Evolutionary conservation across 2,113 vertebrate species (phyloP).

Genomic region (Silurus asotus): DNA sequence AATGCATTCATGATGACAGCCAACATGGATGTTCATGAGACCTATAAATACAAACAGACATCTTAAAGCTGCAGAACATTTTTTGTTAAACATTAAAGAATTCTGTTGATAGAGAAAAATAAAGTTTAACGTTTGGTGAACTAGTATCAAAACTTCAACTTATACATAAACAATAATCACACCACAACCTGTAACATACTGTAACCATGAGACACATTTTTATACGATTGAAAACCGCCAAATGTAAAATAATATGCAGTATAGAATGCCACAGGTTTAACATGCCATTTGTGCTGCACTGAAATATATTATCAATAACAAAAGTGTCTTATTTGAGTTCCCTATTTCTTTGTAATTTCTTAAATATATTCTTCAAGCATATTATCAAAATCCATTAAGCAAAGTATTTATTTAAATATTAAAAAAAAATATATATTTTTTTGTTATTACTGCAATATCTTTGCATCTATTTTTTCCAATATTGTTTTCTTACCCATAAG

Average conservation of each 20-base stretch:
- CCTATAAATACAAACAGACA: neutral
- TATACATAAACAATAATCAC: neutral
- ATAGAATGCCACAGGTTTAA: neutral
- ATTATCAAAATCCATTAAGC: neutral
- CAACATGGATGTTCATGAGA: neutral
- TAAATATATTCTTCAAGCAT: neutral
- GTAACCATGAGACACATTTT: neutral
- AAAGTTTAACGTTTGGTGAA: neutral
- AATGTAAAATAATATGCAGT: too few species aligned
- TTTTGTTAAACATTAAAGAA: neutral
- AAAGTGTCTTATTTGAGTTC: neutral
- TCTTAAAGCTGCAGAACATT: neutral
- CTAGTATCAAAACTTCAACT: neutral
- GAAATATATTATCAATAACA: neutral
- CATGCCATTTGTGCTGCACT: neutral
- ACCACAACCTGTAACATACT: neutral
- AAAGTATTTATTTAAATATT: too few species aligned
- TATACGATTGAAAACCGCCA: neutral
- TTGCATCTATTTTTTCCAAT: neutral
- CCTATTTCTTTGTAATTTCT: neutral
- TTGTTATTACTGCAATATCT: neutral
- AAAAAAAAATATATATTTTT: too few species aligned
- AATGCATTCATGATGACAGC: conserved; percentile 15
- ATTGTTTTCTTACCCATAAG: neutral
- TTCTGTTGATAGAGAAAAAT: neutral